Evolutionary conservation across 2,888 invertebrate genomes (phyloP).

Genomic region (Lymantria monacha): DNA sequence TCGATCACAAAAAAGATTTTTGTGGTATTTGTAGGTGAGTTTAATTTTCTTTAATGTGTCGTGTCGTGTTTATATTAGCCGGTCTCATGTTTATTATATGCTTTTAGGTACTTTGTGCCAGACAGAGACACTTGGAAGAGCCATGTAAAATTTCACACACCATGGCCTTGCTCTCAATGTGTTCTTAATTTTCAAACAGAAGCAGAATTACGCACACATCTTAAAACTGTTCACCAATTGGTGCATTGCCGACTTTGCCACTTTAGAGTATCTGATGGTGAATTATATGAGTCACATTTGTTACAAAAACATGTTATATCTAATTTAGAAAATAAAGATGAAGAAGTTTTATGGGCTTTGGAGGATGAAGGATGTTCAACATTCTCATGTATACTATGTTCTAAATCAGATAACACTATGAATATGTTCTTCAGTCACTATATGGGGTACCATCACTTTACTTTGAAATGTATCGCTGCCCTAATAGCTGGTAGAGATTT

Average conservation of each 20-base stretch:
- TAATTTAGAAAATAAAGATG: slow-evolving; percentile 51
- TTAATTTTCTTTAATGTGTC: not conserved
- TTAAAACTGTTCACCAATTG: slow-evolving; percentile 56
- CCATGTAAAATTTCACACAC: slow-evolving; percentile 66
- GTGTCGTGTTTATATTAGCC: not conserved
- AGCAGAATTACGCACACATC: slow-evolving; percentile 53
- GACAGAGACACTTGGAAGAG: slow-evolving; percentile 62
- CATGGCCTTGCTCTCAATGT: slow-evolving; percentile 77
- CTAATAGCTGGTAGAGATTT: slow-evolving; percentile 61
- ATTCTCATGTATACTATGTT: slow-evolving; percentile 65
- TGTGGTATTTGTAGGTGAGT: slow-evolving; percentile 76
- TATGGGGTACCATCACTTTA: slow-evolving; percentile 72
- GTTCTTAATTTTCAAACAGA: slow-evolving; percentile 57
- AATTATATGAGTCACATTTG: slow-evolving; percentile 63
- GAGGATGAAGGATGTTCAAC: slow-evolving; percentile 52
- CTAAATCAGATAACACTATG: slow-evolving; percentile 51
- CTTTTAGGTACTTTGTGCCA: slow-evolving; percentile 69
- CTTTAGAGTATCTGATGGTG: slow-evolving; percentile 62
- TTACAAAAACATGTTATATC: slow-evolving; percentile 68
- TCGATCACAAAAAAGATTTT: slow-evolving; percentile 77
- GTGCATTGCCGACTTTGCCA: slow-evolving; percentile 73
- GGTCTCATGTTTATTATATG: not conserved
- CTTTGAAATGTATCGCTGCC: slow-evolving; percentile 67
- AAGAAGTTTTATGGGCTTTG: slow-evolving; percentile 60
- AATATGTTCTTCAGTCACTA: slow-evolving; percentile 67